Evolutionary conservation across 2,888 invertebrate genomes (phyloP), one percentile per base, ranked within the genome.

Genomic region (Phorcus lineatus): DNA sequence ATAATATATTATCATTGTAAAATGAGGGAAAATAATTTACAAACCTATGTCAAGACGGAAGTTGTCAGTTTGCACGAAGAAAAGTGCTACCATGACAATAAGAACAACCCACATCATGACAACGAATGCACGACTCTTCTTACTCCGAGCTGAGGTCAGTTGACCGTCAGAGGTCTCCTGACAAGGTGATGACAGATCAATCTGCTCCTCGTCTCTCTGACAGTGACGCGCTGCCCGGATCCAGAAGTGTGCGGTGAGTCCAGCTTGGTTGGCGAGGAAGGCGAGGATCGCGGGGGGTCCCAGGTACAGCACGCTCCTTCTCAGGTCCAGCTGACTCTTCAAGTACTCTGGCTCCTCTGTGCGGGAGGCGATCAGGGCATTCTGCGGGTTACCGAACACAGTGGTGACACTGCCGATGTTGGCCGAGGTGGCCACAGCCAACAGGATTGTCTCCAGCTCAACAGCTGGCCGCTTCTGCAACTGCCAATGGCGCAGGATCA

Each of bases 361-460:
- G 53, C 67, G 79, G 13, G 87, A 81, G 1, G 88, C 84, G n/a
- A 88, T 82, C 0, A 88, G 74, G 0, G 84, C 85, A 80, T 85
- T 85, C 70, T 83, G 84, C 4, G 85, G 84, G 74, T 86, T 86
- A 19, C 88, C 85, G 53, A 88, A 85, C 24, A 86, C 79, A 6
- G 84, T 83, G 2, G 81, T 57, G 9, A 80, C 81, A 74, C 85
- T 86, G 6, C 87, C 87, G 17, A 88, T 82, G 66, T 85, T 88
- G 6, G 87, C 80, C 1, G 85, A 85, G 16, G 88, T 88, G 6
- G 84, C 82, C 1, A 88, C 81, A 16, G 79, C 83, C 3, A 88
- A 78, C 2, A 87, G 53, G 36, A 88, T 67, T 0, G 84, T 85
- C 57, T 87, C 81, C 6, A 87, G 75, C 67, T 88, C 88, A 3